Evolutionary conservation across 2,113 vertebrate species (phyloP).

Genomic region (Perognathus longimembris): DNA sequence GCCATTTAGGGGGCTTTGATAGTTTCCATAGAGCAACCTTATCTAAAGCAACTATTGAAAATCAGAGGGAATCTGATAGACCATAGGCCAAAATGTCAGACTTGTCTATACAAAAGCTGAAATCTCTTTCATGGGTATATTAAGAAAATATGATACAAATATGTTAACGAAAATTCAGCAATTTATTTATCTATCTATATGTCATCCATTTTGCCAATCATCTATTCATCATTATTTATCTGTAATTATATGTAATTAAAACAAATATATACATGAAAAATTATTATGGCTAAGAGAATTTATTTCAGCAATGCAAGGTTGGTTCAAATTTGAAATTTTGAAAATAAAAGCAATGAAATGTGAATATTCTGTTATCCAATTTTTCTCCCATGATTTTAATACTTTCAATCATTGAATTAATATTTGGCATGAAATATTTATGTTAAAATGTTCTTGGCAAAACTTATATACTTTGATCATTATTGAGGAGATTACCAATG

Average conservation of each 20-base stretch:
- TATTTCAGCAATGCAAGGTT: not conserved
- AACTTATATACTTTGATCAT: too few species aligned
- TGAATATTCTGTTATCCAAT: not conserved
- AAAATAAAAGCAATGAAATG: not conserved
- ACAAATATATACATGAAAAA: too few species aligned
- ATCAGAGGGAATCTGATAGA: not conserved
- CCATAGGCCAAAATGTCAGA: not conserved
- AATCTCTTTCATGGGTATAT: not conserved
- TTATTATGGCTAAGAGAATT: not conserved
- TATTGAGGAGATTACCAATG: too few species aligned
- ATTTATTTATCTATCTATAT: too few species aligned
- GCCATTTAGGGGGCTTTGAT: not conserved
- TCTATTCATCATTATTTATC: too few species aligned
- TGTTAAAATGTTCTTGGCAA: not conserved
- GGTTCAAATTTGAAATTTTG: not conserved
- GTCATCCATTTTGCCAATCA: too few species aligned
- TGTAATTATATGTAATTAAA: too few species aligned
- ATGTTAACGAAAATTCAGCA: not conserved
- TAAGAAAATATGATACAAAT: too few species aligned
- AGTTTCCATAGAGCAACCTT: not conserved
- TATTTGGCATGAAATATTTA: not conserved
- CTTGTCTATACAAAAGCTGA: not conserved
- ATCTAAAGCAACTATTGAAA: not conserved
- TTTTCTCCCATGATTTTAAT: not conserved
- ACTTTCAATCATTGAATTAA: not conserved